Conservation (phyloP, 2,113 vertebrate genomes). For the Forbesichthys agassizii region DNA sequence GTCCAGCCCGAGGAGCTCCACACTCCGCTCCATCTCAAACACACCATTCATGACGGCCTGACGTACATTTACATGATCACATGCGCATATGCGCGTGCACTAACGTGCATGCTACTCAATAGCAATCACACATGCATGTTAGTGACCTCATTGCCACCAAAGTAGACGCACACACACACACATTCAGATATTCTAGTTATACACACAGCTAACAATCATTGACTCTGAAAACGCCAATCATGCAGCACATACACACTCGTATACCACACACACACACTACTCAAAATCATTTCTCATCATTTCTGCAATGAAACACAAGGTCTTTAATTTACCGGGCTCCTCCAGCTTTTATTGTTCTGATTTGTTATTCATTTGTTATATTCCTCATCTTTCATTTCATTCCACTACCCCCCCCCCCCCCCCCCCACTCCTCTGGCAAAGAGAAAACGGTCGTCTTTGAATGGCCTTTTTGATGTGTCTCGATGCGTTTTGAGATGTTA, state of each 20-base stretch:
- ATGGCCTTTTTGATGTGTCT: constrained; percentile 60
- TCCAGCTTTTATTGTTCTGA: constrained; percentile 61
- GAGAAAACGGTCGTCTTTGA: constrained; percentile 52
- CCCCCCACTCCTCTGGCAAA: constrained; percentile 8
- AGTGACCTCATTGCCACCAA: constrained; percentile 4
- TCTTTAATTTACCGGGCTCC: constrained; percentile 46
- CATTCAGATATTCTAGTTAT: not conserved
- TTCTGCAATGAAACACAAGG: constrained; percentile 35
- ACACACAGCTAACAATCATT: not conserved
- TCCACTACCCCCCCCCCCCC: not conserved
- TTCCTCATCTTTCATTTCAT: constrained; percentile 41
- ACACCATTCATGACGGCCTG: constrained; percentile 76
- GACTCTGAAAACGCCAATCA: not conserved
- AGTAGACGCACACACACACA: constrained; percentile 6
- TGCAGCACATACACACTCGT: not conserved
- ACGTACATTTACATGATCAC: constrained; percentile 45
- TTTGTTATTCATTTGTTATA: constrained; percentile 61
- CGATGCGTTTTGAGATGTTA: constrained; percentile 48
- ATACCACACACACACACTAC: not conserved
- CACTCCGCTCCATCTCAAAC: constrained; percentile 75
- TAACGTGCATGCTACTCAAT: not conserved
- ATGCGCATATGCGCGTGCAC: not conserved
- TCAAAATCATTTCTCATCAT: constrained; percentile 37
- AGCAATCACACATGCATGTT: constrained; percentile 1
- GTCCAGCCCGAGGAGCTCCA: constrained; percentile 73